Base-by-base conservation (phyloP, 2,113 vertebrate species). In the Erinaceus europaeus region DNA sequence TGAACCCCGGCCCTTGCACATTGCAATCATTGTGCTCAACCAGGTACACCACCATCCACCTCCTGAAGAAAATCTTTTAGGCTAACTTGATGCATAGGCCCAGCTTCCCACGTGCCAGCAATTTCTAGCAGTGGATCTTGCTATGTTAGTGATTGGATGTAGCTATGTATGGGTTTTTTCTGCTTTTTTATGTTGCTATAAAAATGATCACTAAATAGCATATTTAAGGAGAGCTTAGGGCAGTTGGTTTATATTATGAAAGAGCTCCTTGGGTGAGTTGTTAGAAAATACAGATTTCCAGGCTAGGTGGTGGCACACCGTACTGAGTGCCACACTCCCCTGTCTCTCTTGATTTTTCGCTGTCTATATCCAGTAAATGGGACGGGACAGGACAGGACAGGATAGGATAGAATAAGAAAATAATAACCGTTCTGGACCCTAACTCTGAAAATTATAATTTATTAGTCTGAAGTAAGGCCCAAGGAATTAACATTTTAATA, bases 401-500 rank as follows among this genome's bases (percentile, higher is more conserved):
- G 20, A 12, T 18, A 12, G 20, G 48, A 18, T 50, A 55, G 25
- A 55, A 55, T 55, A 13, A 55, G 29, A 89, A 69, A 82, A 48
- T 40, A n/a, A n/a, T 53, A 0, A 68, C 13, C 21, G 69, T 82
- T 52, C 36, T 88, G 29, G 38, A 11, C 23, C 23, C 18, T 55
- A 10, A 6, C 4, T 93, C 15, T 88, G 27, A 12, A 82, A 3
- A 36, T 53, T 85, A 4, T 69, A 29, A 46, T 85, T 90, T 82
- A 36, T 62, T 81, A 38, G 3, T 87, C 15, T 81, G 57, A 83
- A 84, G 27, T 65, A 9, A 17, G 36, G 48, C 29, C 53, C 21
- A 68, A n/a, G 57, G 12, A 88, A 57, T 83, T 76, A 53, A 18
- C 53, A 86, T 64, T 89, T 91, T 78, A 50, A 78, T 50, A 55